Evolutionary conservation across 2,888 invertebrate genomes (phyloP), one percentile per base, ranked within the genome.

Genomic region (Polydesmus complanatus): DNA sequence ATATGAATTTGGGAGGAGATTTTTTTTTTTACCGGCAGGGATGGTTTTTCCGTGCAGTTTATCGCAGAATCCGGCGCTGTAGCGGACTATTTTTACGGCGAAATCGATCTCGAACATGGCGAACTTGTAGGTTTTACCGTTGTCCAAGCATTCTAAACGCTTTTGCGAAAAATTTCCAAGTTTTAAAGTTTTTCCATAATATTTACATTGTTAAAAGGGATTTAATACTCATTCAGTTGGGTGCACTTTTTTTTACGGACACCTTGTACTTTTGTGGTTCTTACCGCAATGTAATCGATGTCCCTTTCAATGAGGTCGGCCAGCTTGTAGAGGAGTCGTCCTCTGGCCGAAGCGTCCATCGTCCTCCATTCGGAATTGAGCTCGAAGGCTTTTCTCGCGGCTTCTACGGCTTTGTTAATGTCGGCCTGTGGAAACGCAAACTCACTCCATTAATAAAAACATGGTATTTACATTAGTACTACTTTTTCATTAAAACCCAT

Each of bases 41-140:
- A 91, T 85, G 1, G 88, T 88, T 67, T 84, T 83, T 21, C 92
- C 92, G 68, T 85, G 84, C 69, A 86, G 84, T 75, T 93, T 92
- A 72, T 92, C 91, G 56, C 86, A 83, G 83, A 84, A 89, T 27
- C 91, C 90, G 62, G 89, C 90, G 73, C 85, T 87, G 69, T 88
- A 88, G 3, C 69, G 69, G 18, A 77, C 56, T 2, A 68, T 64
- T 23, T 67, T 67, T 3, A 69, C 64, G 2, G 70, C 64, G 26
- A 63, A 64, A 2, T 67, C 64, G 19, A 75, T 65, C 61, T 77
- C 76, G 3, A 65, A 66, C 18, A 73, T 74, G 3, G 79, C 71
- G 21, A 74, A 70, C 56, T 69, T 65, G 62, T 71, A 77, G 0
- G 79, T 76, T 66, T 79, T 80, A 27, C 80, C 80, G 69, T 79